phyloP scores from a whole-genome alignment of 2,797 vertebrate genomes.

The Cossypha polioptera region DNA sequence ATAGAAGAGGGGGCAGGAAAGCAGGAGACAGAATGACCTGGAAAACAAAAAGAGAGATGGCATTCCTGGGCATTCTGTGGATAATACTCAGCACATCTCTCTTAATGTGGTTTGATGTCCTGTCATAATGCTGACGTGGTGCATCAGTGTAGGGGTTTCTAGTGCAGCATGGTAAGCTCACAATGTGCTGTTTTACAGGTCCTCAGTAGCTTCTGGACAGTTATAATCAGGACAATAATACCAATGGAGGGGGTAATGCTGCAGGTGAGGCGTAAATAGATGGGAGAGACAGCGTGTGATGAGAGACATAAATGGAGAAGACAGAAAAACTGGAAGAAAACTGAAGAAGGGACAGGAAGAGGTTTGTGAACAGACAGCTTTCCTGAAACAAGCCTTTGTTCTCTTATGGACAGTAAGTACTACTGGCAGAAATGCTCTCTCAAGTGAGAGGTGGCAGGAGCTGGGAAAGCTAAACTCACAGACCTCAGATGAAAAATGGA shows the following conservation, averaged over 20 bases:
- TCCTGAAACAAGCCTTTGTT: not conserved
- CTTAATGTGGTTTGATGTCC: not conserved
- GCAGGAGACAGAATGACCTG: not conserved
- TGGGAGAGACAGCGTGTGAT: not conserved
- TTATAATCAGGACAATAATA: not conserved
- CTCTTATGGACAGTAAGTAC: not conserved
- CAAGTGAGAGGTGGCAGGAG: not conserved
- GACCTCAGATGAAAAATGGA: not conserved
- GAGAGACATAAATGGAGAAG: not conserved
- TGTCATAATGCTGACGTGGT: not conserved
- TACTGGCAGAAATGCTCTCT: not conserved
- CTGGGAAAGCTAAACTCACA: not conserved
- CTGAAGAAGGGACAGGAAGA: not conserved
- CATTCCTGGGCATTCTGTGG: fast-evolving
- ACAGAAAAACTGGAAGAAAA: not conserved
- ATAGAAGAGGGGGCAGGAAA: not conserved
- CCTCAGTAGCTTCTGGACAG: not conserved
- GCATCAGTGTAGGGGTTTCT: not conserved
- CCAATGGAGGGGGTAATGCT: not conserved
- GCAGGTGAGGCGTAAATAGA: not conserved
- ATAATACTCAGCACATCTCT: not conserved
- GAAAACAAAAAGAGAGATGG: not conserved
- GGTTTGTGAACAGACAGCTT: not conserved
- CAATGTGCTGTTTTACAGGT: not conserved
- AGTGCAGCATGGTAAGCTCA: not conserved